Conservation (phyloP, 2,113 vertebrate genomes). For the Oceanodroma tethys region DNA sequence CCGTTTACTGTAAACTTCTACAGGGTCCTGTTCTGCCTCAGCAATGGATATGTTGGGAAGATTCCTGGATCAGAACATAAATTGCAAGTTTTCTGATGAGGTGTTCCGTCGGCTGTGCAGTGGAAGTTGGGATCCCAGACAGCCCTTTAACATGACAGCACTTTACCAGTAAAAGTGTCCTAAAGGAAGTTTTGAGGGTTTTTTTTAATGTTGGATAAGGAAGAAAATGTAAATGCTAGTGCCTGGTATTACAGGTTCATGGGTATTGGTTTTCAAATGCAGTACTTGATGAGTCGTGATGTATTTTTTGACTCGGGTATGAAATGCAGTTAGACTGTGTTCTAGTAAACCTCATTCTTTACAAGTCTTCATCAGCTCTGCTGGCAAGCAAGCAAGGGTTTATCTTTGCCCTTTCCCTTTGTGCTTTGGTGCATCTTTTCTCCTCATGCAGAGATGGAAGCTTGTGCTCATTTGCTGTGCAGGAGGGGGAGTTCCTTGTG, state of each 20-base stretch:
- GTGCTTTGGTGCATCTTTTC: neutral
- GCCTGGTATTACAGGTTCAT: neutral
- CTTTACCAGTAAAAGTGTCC: neutral
- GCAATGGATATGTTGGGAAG: neutral
- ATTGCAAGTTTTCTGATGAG: neutral
- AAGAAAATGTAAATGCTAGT: neutral
- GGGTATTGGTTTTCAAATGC: neutral
- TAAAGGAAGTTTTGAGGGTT: neutral
- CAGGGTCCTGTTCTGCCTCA: neutral
- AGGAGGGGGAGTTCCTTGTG: neutral
- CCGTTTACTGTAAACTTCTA: neutral
- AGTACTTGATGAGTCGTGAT: rapidly evolving
- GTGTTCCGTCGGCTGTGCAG: rapidly evolving
- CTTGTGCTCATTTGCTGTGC: neutral
- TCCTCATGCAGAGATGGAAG: neutral
- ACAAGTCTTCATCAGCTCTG: neutral
- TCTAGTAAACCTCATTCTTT: neutral
- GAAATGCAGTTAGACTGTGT: neutral
- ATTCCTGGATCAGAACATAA: neutral
- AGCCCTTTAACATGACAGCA: neutral
- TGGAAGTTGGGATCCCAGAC: neutral
- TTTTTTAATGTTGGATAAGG: neutral
- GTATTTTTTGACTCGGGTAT: neutral
- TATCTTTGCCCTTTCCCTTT: neutral
- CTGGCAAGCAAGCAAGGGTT: neutral